phyloP scores from a whole-genome alignment of 2,797 vertebrate genomes.

The Lates japonicus region DNA sequence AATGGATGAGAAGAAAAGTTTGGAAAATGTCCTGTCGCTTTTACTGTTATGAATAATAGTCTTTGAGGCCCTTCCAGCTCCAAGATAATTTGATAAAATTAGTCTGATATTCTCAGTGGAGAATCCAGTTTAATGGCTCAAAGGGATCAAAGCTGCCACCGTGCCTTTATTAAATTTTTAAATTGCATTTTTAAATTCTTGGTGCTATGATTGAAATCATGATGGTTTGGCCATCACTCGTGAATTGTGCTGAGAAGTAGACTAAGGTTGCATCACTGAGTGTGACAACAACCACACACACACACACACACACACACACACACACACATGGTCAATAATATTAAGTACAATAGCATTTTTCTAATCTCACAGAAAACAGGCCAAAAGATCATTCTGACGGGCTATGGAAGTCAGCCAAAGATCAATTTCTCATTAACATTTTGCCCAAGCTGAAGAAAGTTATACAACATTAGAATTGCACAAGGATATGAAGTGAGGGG shows the following conservation, averaged over 20 bases:
- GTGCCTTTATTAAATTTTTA: slow-evolving; percentile 19
- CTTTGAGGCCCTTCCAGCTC: slow-evolving; percentile 3
- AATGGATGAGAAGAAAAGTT: neutral
- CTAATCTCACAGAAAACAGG: slow-evolving; percentile 50
- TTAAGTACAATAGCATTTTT: slow-evolving; percentile 15
- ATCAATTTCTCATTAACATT: slow-evolving; percentile 75
- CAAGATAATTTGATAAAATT: slow-evolving; percentile 16
- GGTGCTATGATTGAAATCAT: slow-evolving; percentile 28
- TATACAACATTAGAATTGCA: slow-evolving; percentile 63
- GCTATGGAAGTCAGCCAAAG: slow-evolving; percentile 55
- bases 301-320: neutral
- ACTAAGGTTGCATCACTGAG: neutral
- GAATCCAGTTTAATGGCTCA: slow-evolving; percentile 23
- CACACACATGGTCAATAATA: neutral
- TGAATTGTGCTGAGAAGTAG: neutral
- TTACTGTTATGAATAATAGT: neutral
- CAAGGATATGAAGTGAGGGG: slow-evolving; percentile 43
- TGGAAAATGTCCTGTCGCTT: slow-evolving; percentile 2
- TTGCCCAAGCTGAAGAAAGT: slow-evolving; percentile 56
- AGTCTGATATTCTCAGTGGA: slow-evolving; percentile 19
- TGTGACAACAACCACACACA: slow-evolving; percentile 13
- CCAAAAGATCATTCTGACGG: slow-evolving; percentile 57
- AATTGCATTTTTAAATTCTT: slow-evolving; percentile 37
- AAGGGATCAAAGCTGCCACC: slow-evolving; percentile 2
- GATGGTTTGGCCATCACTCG: neutral